phyloP scores from a whole-genome alignment of 2,797 vertebrate species.

The Labroides dimidiatus region DNA sequence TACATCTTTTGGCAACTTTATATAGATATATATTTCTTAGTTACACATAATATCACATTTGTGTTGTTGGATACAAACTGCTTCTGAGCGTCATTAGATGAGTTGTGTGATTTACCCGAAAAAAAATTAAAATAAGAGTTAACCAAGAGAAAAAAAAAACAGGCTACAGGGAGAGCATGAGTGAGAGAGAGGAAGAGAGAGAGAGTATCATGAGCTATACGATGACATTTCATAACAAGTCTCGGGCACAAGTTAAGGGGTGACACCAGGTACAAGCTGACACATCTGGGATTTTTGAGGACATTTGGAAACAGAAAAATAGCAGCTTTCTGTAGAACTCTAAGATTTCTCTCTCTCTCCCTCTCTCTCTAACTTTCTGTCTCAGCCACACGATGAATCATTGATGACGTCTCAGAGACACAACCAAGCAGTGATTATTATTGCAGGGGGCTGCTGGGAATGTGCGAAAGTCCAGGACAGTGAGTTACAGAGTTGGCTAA shows the following conservation, averaged over 20 bases:
- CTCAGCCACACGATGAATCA: slow-evolving; percentile 44
- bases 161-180: slow-evolving; percentile 29
- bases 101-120: slow-evolving; percentile 29
- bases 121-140: not conserved
- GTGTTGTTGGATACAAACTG: slow-evolving; percentile 17
- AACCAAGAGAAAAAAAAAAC: slow-evolving; percentile 15
- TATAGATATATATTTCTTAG: not conserved
- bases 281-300: slow-evolving; percentile 13
- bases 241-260: slow-evolving; percentile 40
- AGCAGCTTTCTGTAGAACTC: slow-evolving; percentile 5
- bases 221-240: slow-evolving; percentile 55
- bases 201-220: slow-evolving; percentile 56
- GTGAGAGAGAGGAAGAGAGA: slow-evolving; percentile 7
- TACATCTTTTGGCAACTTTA: slow-evolving; percentile 10
- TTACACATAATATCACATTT: slow-evolving; percentile 3
- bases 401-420: slow-evolving; percentile 39
- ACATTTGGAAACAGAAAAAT: not conserved
- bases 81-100: slow-evolving; percentile 14
- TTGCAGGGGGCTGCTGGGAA: slow-evolving; percentile 60
- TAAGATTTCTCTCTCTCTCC: slow-evolving; percentile 10
- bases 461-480: slow-evolving; percentile 37
- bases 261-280: slow-evolving; percentile 40
- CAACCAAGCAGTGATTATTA: slow-evolving; percentile 57
- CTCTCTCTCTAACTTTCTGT: slow-evolving; percentile 13
- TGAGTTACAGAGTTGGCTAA: slow-evolving; percentile 28